Conservation (phyloP, 2,888 invertebrate species). For the Amiota minor region DNA sequence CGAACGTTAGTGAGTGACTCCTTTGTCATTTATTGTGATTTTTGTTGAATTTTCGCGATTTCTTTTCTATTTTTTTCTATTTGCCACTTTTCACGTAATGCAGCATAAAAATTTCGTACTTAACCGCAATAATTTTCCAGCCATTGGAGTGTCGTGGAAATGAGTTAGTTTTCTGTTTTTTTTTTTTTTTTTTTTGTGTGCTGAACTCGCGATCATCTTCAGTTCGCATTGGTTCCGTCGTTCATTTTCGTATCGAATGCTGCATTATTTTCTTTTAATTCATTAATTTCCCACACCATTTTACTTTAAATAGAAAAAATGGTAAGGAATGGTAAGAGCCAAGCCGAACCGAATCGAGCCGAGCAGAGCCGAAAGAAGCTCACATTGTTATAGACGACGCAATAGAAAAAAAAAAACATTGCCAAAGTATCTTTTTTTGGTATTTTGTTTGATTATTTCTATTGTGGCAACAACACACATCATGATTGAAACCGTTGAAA, state of each 20-base stretch:
- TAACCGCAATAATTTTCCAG: conserved; percentile 64
- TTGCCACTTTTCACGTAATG: conserved; percentile 33
- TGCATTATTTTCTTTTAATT: conserved; percentile 52
- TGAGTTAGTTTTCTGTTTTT: conserved; percentile 54
- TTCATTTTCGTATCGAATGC: conserved; percentile 45
- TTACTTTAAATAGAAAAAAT: conserved; percentile 29
- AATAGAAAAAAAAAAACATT: conserved; percentile 33
- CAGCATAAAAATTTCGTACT: conserved; percentile 58
- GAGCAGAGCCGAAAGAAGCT: neutral
- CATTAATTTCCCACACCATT: conserved; percentile 63
- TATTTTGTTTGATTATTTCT: too few relatives aligned
- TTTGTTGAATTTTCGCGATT: conserved; percentile 2
- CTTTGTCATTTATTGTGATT: neutral
- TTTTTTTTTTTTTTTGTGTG: neutral
- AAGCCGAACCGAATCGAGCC: neutral
- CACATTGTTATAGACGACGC: neutral
- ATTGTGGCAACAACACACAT: too few relatives aligned
- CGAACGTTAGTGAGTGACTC: neutral
- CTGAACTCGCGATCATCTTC: neutral
- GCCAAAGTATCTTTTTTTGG: conserved; percentile 53
- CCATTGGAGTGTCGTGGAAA: conserved; percentile 67
- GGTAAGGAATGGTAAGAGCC: neutral
- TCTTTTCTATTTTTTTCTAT: conserved; percentile 43
- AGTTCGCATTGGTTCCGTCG: neutral
- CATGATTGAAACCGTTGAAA: conserved; percentile 62